These are phyloP conservation scores for Drosophila ambigua DNA, from an alignment of 1,140 invertebrate species.

Conservation along the genomic window DNA sequence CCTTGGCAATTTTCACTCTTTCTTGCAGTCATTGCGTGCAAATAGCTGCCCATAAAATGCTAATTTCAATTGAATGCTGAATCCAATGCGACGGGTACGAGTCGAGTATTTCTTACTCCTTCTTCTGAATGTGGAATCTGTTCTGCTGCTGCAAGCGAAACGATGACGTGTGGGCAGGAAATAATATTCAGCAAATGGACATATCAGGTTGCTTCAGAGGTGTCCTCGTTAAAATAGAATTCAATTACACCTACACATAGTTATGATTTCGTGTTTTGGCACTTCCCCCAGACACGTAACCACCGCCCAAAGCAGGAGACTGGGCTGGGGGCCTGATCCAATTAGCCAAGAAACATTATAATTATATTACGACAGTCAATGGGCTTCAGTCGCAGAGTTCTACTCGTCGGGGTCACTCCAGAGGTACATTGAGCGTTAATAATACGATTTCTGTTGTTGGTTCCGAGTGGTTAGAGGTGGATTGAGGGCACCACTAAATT, in stretches of 20 bases:
- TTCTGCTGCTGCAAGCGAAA: background rate
- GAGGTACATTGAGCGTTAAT: constrained; percentile 46
- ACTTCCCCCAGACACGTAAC: constrained; percentile 45
- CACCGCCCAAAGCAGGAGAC: background rate
- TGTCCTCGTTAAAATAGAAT: constrained; percentile 64
- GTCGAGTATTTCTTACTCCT: constrained; percentile 9
- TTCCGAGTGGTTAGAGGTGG: background rate
- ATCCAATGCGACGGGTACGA: background rate
- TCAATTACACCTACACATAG: constrained; percentile 39
- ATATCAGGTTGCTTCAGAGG: constrained; percentile 30
- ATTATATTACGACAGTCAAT: constrained; percentile 70
- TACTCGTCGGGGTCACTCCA: constrained; percentile 13
- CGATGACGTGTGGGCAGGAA: constrained; percentile 25
- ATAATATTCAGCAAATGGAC: constrained; percentile 34
- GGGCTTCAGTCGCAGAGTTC: constrained; percentile 46
- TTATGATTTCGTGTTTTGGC: constrained; percentile 79
- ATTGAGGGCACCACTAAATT: constrained; percentile 12
- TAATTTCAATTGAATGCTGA: constrained; percentile 62
- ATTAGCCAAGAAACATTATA: constrained; percentile 58
- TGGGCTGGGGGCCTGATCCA: constrained; percentile 49
- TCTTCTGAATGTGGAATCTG: background rate
- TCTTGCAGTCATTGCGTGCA: constrained; percentile 53
- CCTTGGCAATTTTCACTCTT: constrained; percentile 43
- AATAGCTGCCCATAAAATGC: constrained; percentile 62
- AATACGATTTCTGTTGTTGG: constrained; percentile 17